Evolutionary conservation across 92 coral and sea anemone genomes (phyloP), one percentile per base, ranked within the genome.

Genomic region (Porites evermanni): DNA sequence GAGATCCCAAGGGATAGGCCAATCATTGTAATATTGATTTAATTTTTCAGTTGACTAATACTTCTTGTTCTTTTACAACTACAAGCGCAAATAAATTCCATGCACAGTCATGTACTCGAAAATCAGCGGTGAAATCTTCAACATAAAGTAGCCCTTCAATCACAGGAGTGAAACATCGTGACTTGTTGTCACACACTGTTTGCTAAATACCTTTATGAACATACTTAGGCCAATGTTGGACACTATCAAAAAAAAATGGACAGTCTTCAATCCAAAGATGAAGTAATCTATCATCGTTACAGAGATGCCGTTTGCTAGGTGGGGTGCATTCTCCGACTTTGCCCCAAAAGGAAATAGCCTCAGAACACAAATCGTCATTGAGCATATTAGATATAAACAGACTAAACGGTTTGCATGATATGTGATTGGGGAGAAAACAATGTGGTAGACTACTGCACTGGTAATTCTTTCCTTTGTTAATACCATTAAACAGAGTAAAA

Each of bases 281-380:
- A 2, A 67, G 72, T 1, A 84, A 84, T 3, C 82, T 61, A 66
- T 64, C 52, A 17, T 84, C 88, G 52, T 75, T 32, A 32, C 88
- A 84, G 3, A 84, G 20, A n/a, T 82, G 82, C 23, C 76, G 81
- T 50, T 84, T 84, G 2, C 44, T 9, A 21, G 91, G 91, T 1
- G 87, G 78, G 19, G n/a, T n/a, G 59, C 44, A 75, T 16, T 88
- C 56, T 6, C 91, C 87, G 1, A 81, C 80, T 52, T 61, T 74
- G 18, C 91, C 91, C 81, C 77, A 83, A 2, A 88, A 9, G 19
- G 92, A 67, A 13, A 83, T 82, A 5, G 92, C 88, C 1, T 88
- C 88, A 12, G 83, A 82, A 2, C 13, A 32, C 7, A 88, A 26
- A 19, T 88, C 64, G 18, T 56, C 88, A 2, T 65, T 6, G 4